Base-by-base conservation (phyloP, 2,888 invertebrate genomes). In the Hydrotaea diabolus region DNA sequence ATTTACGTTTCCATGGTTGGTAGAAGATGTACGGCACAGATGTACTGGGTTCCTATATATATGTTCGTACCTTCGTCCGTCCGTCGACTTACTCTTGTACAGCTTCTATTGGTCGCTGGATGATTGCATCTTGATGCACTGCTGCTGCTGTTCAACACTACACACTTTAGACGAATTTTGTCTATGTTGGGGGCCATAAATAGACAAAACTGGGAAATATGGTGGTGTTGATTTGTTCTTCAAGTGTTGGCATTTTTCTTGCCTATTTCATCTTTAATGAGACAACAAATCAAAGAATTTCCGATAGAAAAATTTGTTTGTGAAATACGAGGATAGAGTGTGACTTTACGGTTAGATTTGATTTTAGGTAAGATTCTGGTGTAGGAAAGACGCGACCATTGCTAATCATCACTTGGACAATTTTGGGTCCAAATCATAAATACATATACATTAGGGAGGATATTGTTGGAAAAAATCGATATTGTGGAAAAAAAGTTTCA, bases 1-100 rank as follows among this genome's bases (percentile, higher is more conserved):
- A 59, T 21, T 59, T 59, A 4, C 26, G 15, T 59, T 59, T 26
- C 26, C 59, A 59, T 59, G 59, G 59, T 8, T 59, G 59, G 26
- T 62, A 21, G n/a, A n/a, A n/a, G 62, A 62, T 62, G 62, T 31
- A 39, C n/a, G n/a, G n/a, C 39, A 39, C 31, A 17, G 59, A 8
- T 26, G 59, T 59, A 43, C 49, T n/a, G 2, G n/a, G n/a, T n/a
- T n/a, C n/a, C n/a, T n/a, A n/a, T n/a, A n/a, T n/a, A n/a, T n/a
- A n/a, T n/a, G n/a, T n/a, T n/a, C n/a, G n/a, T n/a, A n/a, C n/a
- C n/a, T n/a, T n/a, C n/a, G n/a, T n/a, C n/a, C n/a, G n/a, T 7
- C 2, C n/a, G 49, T n/a, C 49, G 2, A 15, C 49, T 49, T 7
- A 15, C 43, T 15, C n/a, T 49, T 49, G 49, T 49, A 49, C n/a